phyloP scores from a whole-genome alignment of 2,888 invertebrate genomes.

The Hemaris fuciformis region DNA sequence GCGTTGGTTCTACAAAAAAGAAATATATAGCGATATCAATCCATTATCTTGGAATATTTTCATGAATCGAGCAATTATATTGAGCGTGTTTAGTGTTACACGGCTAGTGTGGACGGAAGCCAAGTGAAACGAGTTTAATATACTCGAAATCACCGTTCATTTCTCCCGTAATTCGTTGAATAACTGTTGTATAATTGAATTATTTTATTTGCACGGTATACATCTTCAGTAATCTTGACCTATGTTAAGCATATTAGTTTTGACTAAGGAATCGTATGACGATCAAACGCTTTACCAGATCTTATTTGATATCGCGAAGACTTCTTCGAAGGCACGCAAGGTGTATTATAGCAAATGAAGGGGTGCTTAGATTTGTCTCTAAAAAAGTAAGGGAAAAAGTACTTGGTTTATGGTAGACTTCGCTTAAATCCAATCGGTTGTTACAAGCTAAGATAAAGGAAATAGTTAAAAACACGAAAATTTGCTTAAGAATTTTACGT shows the following conservation, averaged over 20 bases:
- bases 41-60: constrained; percentile 28
- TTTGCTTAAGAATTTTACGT: no score
- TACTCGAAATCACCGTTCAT: neutral
- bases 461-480: no score
- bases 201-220: neutral
- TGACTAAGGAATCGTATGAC: no score
- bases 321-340: no score
- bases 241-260: neutral
- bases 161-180: neutral
- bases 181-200: neutral
- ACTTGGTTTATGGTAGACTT: no score
- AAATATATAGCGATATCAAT: constrained; percentile 25
- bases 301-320: no score
- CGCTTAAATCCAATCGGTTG: no score
- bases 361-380: no score
- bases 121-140: neutral
- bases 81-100: constrained; percentile 24
- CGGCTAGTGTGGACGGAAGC: neutral
- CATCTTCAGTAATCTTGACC: neutral
- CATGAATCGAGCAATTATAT: constrained; percentile 30
- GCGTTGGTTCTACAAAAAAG: neutral
- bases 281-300: no score
- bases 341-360: no score
- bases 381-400: no score
- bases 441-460: no score